Base-by-base conservation (phyloP, 2,797 vertebrate genomes). In the Sciaenops ocellatus region DNA sequence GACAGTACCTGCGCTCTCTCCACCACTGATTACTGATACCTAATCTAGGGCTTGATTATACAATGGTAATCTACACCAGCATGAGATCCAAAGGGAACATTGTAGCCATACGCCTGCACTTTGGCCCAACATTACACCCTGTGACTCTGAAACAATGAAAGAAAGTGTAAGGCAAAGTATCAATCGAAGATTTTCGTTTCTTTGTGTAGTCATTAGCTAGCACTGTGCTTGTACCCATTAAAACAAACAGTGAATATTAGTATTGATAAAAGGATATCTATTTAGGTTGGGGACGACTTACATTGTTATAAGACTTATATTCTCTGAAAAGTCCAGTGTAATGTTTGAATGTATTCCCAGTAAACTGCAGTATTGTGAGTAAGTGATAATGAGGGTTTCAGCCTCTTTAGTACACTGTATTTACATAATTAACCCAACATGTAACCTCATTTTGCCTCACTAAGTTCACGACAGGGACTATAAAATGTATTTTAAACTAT, bases 1-100 rank as follows among this genome's bases (percentile, higher is more conserved):
- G 77, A 82, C 85, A n/a, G 7, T 77, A 64, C 44, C 78, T 63
- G 65, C 54, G 67, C 73, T 47, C 66, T 55, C 61, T n/a, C 46
- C 68, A 42, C 77, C 66, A 41, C 70, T 71, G 78, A 75, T 26
- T 71, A 51, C 74, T 83, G 91, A 92, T 73, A 93, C 85, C 78
- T 86, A 89, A 94, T 90, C 89, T 85, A 63, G 67, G 69, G 59
- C 57, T 78, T 84, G 85, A 86, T 90, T 89, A 85, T 72, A 83
- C 73, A 80, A 84, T 16, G 1, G 90, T 87, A 89, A 92, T 79
- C 69, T 79, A 91, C 83, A 94, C 93, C 89, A 89, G 86, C 73
- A 80, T 62, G 77, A 71, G 78, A 85, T 73, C 69, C 52, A 85
- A 63, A 82, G 68, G 65, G 67, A 77, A 48, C 3, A 2, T 63